Percentiles rank a stretch among this genome's conserved stretches.
Evolutionary conservation across 2,888 invertebrate genomes (phyloP).

Genomic region (Zhuqinia jingwanae): DNA sequence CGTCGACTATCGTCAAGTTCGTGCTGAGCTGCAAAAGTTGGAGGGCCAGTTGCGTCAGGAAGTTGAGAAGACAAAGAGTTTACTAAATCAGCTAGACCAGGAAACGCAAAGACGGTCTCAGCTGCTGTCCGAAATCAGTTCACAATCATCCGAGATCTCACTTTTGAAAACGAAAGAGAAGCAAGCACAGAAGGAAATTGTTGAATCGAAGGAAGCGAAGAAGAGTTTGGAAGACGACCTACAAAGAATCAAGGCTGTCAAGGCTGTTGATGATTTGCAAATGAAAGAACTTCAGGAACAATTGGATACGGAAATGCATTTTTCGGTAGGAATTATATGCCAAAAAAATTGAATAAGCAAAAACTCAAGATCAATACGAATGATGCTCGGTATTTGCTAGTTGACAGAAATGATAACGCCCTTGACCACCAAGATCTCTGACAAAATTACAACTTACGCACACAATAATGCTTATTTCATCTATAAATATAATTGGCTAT

Average conservation of each 20-base stretch:
- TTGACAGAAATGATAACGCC: conserved; percentile 59
- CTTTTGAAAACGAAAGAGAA: conserved; percentile 88
- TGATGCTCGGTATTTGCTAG: conserved; percentile 70
- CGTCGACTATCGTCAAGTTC: conserved; percentile 95
- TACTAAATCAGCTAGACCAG: conserved; percentile 94
- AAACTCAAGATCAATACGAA: no score
- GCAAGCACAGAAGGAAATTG: conserved; percentile 87
- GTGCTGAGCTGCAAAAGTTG: conserved; percentile 88
- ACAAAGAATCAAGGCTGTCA: conserved; percentile 86
- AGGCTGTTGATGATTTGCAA: conserved; percentile 86
- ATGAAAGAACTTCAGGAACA: conserved; percentile 97
- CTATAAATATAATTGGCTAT: background rate
- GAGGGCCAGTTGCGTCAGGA: conserved; percentile 96
- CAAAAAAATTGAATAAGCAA: background rate
- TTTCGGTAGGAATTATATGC: conserved; percentile 84
- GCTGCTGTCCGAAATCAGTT: conserved; percentile 90
- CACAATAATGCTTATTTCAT: background rate
- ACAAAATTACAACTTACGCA: background rate
- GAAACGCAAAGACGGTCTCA: conserved; percentile 93
- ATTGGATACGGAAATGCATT: conserved; percentile 97
- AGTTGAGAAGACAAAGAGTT: conserved; percentile 89
- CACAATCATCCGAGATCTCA: conserved; percentile 87
- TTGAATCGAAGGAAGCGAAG: conserved; percentile 86
- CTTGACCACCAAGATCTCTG: conserved; percentile 55
- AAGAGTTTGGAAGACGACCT: conserved; percentile 89